Conservation (phyloP, 2,888 invertebrate species). For the Eucera pruinosa region DNA sequence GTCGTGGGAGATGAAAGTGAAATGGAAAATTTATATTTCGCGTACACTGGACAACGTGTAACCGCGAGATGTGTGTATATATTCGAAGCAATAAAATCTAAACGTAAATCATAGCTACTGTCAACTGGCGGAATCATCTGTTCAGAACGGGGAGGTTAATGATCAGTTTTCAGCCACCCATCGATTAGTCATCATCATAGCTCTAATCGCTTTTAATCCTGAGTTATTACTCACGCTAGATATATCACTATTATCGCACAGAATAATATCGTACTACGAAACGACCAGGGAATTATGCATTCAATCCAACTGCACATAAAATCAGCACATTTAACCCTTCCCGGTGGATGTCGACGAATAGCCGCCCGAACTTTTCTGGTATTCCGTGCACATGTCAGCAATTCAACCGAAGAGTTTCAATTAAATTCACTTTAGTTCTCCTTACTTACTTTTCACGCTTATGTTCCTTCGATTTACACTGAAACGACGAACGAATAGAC, state of each 20-base stretch:
- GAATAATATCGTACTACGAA: neutral
- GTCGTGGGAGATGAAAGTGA: neutral
- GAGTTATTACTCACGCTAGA: slow-evolving; percentile 42
- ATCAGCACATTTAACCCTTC: neutral
- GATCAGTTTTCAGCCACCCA: slow-evolving; percentile 44
- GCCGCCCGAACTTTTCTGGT: too few species aligned
- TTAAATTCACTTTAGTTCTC: too few species aligned
- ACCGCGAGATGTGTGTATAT: neutral
- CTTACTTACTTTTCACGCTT: too few species aligned
- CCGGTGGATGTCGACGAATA: too few species aligned
- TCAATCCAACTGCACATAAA: neutral
- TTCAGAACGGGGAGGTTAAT: slow-evolving; percentile 29
- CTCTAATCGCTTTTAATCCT: slow-evolving; percentile 43
- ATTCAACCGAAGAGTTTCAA: too few species aligned
- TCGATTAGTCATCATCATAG: slow-evolving; percentile 41
- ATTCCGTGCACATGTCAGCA: too few species aligned
- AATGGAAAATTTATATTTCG: neutral
- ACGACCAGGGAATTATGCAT: slow-evolving; percentile 7
- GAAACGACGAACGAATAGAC: too few species aligned
- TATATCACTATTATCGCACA: slow-evolving; percentile 26
- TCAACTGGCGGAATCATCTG: slow-evolving; percentile 7
- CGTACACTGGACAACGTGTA: neutral
- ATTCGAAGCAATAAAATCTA: slow-evolving; percentile 2
- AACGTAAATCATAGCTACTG: slow-evolving; percentile 20
- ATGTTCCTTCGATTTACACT: too few species aligned